Percentiles rank a stretch among this genome's conserved stretches.
phyloP scores from a whole-genome alignment of 2,888 invertebrate genomes.

The Aphodius sticticus region DNA sequence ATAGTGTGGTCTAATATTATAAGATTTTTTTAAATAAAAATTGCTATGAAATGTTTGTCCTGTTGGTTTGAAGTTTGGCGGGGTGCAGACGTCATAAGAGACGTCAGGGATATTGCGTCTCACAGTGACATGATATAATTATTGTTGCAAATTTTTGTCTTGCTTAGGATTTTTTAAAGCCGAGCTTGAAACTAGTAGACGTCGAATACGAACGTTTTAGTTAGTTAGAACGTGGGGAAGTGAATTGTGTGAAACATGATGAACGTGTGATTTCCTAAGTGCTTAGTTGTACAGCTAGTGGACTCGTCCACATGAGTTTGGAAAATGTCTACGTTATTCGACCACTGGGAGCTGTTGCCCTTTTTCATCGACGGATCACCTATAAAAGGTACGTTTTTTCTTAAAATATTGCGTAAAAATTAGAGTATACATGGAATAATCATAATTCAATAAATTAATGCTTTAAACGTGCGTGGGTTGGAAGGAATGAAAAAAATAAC shows the following conservation, averaged over 20 bases:
- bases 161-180: too few relatives aligned
- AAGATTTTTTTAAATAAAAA: not conserved
- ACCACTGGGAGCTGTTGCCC: not conserved
- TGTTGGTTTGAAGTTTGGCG: not conserved
- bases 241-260: not conserved
- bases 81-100: too few relatives aligned
- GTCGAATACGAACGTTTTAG: not conserved
- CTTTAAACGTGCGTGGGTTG: not conserved
- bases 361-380: not conserved
- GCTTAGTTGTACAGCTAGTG: not conserved
- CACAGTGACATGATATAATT: too few relatives aligned
- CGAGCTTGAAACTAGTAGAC: too few relatives aligned
- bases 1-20: not conserved
- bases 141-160: too few relatives aligned
- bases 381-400: not conserved
- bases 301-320: not conserved
- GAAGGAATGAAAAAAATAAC: not conserved
- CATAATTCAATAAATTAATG: too few relatives aligned
- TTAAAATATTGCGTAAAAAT: too few relatives aligned
- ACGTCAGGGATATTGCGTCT: too few relatives aligned
- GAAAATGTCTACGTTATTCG: not conserved
- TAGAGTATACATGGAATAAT: too few relatives aligned
- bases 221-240: not conserved
- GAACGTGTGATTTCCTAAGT: not conserved
- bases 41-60: not conserved